Conservation (phyloP, 2,888 invertebrate species). For the Caenorhabditis sulstoni region DNA sequence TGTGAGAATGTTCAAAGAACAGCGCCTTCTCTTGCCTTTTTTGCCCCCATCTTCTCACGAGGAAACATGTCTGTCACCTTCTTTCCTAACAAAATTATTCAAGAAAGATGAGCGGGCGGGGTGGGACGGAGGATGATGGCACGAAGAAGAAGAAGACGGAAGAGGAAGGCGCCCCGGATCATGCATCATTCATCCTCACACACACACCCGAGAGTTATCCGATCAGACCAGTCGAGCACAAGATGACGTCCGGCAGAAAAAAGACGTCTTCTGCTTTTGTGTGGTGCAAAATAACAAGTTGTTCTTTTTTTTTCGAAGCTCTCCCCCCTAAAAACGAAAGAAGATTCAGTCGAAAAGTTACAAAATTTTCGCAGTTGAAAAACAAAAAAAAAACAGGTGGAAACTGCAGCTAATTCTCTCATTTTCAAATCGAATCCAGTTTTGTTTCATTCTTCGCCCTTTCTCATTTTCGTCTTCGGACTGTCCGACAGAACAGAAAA, state of each 20-base stretch:
- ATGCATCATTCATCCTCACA: constrained; percentile 48
- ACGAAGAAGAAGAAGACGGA: constrained; percentile 18
- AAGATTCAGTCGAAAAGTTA: too few relatives aligned
- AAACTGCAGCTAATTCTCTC: too few relatives aligned
- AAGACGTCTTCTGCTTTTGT: constrained; percentile 7
- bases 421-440: too few relatives aligned
- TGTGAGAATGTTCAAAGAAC: constrained; percentile 5
- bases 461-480: too few relatives aligned
- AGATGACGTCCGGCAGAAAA: constrained; percentile 19
- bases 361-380: too few relatives aligned
- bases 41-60: not conserved
- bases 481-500: too few relatives aligned
- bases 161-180: constrained; percentile 40
- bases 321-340: too few relatives aligned
- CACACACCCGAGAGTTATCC: constrained; percentile 2
- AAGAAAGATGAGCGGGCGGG: constrained; percentile 23
- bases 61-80: not conserved
- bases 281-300: not conserved
- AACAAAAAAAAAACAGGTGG: too few relatives aligned
- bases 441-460: too few relatives aligned
- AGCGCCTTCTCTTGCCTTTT: not conserved
- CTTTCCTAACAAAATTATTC: constrained; percentile 44
- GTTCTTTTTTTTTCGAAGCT: too few relatives aligned
- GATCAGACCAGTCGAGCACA: constrained; percentile 14
- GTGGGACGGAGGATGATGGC: constrained; percentile 45